Evolutionary conservation across 2,888 invertebrate species (phyloP), one percentile per base, ranked within the genome.

Genomic region (Ceraclea dissimilis): DNA sequence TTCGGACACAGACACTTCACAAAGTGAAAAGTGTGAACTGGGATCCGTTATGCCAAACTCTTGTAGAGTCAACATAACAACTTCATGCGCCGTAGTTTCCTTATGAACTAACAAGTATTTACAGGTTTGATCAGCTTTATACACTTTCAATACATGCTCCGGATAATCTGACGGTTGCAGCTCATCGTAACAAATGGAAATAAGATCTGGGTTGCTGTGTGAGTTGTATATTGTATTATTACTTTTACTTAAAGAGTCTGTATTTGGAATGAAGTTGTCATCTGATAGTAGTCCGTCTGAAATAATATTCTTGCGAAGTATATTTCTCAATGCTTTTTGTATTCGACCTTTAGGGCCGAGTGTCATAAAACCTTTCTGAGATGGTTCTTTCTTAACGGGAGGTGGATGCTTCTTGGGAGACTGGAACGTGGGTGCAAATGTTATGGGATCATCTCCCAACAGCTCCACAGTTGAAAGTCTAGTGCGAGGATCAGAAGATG

Each of bases 71-170:
- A 99, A 76, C 93, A 98, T 97, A 1, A 98, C 97, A 54, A 99
- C 96, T 72, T 90, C 89, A 67, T 90, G 86, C 6, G 89, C 88
- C 34, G 89, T 90, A 21, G 90, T 90, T 70, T 90, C 94, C 78
- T 96, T 96, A 71, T 96, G 93, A 57, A 99, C 92, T 61, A 95
- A 82, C 63, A 99, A 82, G 76, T 95, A 98, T 76, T 98, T 97
- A 81, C 92, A 98, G 43, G 93, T 93, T 77, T 98, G 98, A 75
- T 99, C 98, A 22, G 93, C 88, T 76, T 90, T 91, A 75, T 86
- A 98, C 52, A 92, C 90, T 78, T 98, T 98, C 49, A 99, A 80
- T 31, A 98, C 98, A 75, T 98, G 96, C 71, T 98, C 97, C 2
- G 97, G 96, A 71, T 88, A 92, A 71, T 93, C 93, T 13, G 87